Evolutionary conservation across 2,888 invertebrate genomes (phyloP).

Genomic region (Poecilobothrus nobilitatus): DNA sequence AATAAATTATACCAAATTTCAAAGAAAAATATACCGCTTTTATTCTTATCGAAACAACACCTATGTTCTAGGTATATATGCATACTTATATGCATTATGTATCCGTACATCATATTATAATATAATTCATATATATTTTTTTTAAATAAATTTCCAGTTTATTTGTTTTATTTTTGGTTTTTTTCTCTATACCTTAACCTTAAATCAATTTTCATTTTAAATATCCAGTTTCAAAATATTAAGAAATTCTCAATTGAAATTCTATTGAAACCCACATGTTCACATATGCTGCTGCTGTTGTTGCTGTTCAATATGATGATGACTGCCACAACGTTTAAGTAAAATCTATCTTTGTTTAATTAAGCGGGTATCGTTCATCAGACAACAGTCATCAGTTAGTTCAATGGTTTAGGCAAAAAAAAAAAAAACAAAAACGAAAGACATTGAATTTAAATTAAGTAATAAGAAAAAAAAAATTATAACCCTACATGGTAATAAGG

Average conservation of each 20-base stretch:
- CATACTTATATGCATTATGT: no score
- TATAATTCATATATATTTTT: no score
- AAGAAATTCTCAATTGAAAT: not conserved
- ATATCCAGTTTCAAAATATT: not conserved
- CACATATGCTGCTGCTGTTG: not conserved
- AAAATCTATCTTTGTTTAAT: not conserved
- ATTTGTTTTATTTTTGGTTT: no score
- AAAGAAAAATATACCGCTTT: no score
- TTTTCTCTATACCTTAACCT: not conserved
- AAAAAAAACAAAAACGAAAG: no score
- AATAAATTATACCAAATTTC: no score
- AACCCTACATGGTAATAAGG: not conserved
- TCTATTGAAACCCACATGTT: slow-evolving; percentile 3
- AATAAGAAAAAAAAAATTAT: not conserved
- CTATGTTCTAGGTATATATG: no score
- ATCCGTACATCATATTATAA: no score
- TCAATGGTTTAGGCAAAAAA: not conserved
- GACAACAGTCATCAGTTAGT: no score
- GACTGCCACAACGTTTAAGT: no score
- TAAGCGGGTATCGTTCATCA: not conserved
- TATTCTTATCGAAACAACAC: no score
- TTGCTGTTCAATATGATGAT: not conserved
- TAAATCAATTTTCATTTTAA: not conserved
- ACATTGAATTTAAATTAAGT: not conserved
- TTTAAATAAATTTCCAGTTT: no score